Conservation (phyloP, 2,797 vertebrate species). For the Cuniculus paca region DNA sequence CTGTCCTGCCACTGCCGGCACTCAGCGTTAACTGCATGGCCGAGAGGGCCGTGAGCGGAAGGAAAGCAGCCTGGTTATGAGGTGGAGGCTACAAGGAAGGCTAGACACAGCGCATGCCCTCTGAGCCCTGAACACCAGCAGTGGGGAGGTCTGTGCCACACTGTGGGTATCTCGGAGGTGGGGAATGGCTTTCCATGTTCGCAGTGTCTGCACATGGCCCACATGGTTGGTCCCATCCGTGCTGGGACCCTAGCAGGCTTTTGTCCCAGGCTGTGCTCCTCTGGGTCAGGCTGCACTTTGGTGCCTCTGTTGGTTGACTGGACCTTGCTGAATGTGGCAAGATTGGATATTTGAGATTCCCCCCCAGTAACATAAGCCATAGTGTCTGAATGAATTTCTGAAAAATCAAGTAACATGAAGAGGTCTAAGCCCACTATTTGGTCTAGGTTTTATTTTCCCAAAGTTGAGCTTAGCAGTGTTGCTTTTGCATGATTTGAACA, state of each 20-base stretch:
- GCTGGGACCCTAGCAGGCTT: not conserved
- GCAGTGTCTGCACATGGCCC: accelerated
- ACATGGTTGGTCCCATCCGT: not conserved
- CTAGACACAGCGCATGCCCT: not conserved
- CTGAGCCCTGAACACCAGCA: not conserved
- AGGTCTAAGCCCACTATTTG: not conserved
- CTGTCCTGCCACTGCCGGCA: accelerated
- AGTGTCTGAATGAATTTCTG: not conserved
- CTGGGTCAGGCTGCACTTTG: accelerated
- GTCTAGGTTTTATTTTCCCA: not conserved
- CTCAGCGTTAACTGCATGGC: accelerated
- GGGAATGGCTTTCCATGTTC: not conserved
- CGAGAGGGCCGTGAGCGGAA: not conserved
- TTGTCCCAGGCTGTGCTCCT: too few species aligned
- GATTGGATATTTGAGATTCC: accelerated
- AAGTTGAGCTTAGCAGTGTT: too few species aligned
- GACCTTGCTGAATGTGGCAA: not conserved
- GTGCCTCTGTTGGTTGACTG: accelerated
- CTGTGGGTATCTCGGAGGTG: not conserved
- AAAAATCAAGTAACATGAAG: too few species aligned
- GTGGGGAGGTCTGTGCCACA: not conserved
- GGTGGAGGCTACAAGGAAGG: not conserved
- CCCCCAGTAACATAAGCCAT: not conserved
- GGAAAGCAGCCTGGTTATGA: too few species aligned
- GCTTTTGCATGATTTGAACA: not conserved